A percentile compares a stretch with the other conserved stretches of the same genome.
phyloP scores from a whole-genome alignment of 2,797 vertebrate species.

The Vipera ursinii region DNA sequence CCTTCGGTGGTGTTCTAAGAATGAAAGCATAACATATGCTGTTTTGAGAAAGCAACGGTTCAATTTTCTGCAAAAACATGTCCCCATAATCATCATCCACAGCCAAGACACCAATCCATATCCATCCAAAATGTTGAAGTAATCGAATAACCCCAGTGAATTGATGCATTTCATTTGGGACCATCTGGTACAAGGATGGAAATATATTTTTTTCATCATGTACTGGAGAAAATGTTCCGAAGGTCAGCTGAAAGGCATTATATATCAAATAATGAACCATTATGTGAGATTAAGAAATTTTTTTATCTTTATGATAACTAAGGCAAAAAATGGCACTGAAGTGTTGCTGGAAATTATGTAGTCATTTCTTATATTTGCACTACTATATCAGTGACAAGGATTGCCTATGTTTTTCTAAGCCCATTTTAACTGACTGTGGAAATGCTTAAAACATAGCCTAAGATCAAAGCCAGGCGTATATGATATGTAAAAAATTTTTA shows the following conservation, averaged over 20 bases:
- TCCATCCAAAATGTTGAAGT: conserved; percentile 9
- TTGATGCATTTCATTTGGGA: neutral
- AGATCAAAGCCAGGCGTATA: neutral
- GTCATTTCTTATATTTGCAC: too few relatives aligned
- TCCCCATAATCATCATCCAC: conserved; percentile 7
- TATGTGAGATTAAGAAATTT: neutral
- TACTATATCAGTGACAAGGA: neutral
- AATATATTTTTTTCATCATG: neutral
- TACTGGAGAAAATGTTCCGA: neutral
- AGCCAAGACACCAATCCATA: neutral
- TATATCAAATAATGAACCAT: neutral
- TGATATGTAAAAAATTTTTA: neutral
- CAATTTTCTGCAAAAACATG: neutral
- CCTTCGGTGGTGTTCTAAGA: neutral
- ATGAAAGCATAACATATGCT: neutral
- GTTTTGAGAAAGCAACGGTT: neutral
- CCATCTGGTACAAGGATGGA: neutral
- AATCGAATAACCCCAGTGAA: neutral
- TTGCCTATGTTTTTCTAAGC: neutral
- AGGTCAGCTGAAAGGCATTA: neutral
- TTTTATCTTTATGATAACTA: neutral
- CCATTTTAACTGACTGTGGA: too few relatives aligned
- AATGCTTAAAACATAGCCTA: neutral
- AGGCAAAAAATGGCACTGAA: neutral
- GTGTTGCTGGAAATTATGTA: neutral